Conservation (phyloP, 2,888 invertebrate species). For the Crepidodera aurea region DNA sequence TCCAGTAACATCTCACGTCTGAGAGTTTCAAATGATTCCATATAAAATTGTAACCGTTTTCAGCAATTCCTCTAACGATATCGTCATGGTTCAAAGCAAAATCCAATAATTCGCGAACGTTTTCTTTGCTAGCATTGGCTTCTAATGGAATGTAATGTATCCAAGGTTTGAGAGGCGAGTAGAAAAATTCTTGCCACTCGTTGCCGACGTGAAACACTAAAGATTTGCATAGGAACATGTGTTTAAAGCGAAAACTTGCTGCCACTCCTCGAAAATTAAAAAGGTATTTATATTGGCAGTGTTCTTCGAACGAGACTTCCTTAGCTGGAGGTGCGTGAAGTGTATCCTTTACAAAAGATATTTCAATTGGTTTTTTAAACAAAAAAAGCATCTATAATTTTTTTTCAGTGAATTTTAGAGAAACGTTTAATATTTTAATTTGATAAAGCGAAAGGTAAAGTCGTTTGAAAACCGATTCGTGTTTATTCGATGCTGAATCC, state of each 20-base stretch:
- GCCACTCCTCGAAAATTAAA: slow-evolving; percentile 98
- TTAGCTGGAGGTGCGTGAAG: slow-evolving; percentile 81
- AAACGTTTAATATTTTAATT: too few relatives aligned
- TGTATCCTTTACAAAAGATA: slow-evolving; percentile 74
- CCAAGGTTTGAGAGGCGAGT: slow-evolving; percentile 90
- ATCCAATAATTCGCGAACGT: slow-evolving; percentile 75
- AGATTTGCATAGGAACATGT: slow-evolving; percentile 91
- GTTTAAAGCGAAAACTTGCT: slow-evolving; percentile 96
- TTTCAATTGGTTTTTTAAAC: too few relatives aligned
- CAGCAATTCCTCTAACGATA: slow-evolving; percentile 79
- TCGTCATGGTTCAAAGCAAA: slow-evolving; percentile 82
- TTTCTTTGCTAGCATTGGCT: slow-evolving; percentile 69
- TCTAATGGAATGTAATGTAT: slow-evolving; percentile 91
- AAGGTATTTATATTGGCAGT: slow-evolving; percentile 91
- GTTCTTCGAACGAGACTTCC: slow-evolving; percentile 89
- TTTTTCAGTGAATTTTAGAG: too few relatives aligned
- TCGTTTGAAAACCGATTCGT: too few relatives aligned
- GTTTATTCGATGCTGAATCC: too few relatives aligned
- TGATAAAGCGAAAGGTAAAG: too few relatives aligned
- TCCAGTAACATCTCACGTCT: slow-evolving; percentile 90
- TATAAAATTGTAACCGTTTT: slow-evolving; percentile 83
- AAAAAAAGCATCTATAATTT: not conserved
- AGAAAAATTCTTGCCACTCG: slow-evolving; percentile 96
- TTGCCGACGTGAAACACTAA: slow-evolving; percentile 93
- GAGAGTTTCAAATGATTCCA: slow-evolving; percentile 83